A percentile compares a stretch with the other conserved stretches of the same genome.
Evolutionary conservation across 2,113 vertebrate genomes (phyloP).

Genomic region (Sitta europaea): DNA sequence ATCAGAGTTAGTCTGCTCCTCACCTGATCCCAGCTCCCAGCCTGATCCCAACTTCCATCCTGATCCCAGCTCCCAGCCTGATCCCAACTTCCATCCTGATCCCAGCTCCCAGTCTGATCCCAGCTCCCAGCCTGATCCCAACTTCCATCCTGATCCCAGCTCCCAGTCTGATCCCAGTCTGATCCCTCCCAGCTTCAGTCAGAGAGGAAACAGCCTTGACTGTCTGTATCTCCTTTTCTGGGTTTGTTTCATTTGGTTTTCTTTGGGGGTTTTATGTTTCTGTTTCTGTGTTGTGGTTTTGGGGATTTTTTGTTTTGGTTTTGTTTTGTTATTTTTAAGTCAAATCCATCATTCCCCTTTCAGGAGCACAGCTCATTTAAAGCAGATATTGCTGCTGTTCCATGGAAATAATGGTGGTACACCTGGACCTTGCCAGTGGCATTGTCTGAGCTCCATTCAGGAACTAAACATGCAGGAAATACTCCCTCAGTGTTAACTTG

Average conservation of each 20-base stretch:
- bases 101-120: neutral
- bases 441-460: neutral
- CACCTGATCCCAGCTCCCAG: neutral
- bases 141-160: too few species aligned
- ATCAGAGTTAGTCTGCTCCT: neutral
- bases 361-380: neutral
- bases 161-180: too few species aligned
- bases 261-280: neutral
- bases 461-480: neutral
- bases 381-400: neutral
- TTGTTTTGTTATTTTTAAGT: neutral
- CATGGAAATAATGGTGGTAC: neutral
- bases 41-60: neutral
- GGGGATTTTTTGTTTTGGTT: neutral
- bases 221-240: neutral
- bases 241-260: fast-evolving
- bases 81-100: neutral
- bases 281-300: neutral
- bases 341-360: neutral
- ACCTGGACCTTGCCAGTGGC: neutral
- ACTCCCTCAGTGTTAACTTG: neutral
- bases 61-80: neutral
- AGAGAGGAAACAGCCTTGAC: neutral
- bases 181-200: neutral
- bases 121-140: neutral